Evolutionary conservation across 2,113 vertebrate genomes (phyloP).

Genomic region (Saccopteryx leptura): DNA sequence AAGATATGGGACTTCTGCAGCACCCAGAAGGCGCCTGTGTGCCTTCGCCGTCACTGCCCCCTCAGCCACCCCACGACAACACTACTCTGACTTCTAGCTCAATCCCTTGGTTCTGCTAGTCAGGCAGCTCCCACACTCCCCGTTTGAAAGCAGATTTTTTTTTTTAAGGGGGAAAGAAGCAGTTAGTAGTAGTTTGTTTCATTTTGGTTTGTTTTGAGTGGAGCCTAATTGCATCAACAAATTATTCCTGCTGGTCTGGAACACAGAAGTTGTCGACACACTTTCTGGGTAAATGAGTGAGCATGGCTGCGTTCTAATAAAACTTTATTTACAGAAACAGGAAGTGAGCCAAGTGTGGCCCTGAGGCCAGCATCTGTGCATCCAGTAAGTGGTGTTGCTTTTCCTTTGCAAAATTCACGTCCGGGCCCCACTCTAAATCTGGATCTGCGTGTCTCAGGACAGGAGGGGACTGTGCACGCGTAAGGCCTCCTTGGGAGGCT

Average conservation of each 20-base stretch:
- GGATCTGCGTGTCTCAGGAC: not conserved
- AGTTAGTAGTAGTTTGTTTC: not conserved
- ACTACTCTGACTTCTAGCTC: not conserved
- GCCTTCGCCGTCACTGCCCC: not conserved
- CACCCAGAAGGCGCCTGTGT: not conserved
- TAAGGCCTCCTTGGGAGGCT: not conserved
- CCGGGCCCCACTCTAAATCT: not conserved
- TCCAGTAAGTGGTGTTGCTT: not conserved
- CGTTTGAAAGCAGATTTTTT: not conserved
- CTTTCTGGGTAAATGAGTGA: not conserved
- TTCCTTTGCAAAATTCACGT: not conserved
- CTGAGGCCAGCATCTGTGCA: not conserved
- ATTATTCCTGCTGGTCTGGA: not conserved
- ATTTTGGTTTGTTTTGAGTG: not conserved
- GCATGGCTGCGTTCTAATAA: not conserved
- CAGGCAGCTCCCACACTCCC: not conserved
- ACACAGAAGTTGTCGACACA: not conserved
- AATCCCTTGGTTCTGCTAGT: not conserved
- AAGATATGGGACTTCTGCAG: fast-evolving
- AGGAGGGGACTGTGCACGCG: not conserved
- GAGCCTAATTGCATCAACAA: not conserved
- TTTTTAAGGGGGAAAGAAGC: fast-evolving
- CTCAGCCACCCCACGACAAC: fast-evolving
- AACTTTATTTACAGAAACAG: not conserved
- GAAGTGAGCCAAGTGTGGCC: not conserved